Evolutionary conservation across 2,888 invertebrate genomes (phyloP), one percentile per base, ranked within the genome.

Genomic region (Dicycla oo): DNA sequence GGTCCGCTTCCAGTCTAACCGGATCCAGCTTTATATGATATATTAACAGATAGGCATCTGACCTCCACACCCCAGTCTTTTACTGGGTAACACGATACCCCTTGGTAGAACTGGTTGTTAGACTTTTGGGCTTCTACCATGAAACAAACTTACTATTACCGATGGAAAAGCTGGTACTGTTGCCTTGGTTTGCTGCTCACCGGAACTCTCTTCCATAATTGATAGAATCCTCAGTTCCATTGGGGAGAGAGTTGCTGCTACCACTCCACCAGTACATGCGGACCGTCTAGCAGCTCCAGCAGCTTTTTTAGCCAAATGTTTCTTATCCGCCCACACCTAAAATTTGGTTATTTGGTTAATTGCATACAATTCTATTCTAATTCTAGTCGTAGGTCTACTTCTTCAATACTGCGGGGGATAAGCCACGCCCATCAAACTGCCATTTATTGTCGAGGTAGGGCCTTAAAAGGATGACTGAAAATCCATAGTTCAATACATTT

Each of bases 281-380:
- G 67, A 26, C 2, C 67, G 26, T 4, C 38, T 49, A 4, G 67
- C 47, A 3, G 26, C 20, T n/a, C 20, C 26, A 7, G 67, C 67
- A 7, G 67, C 67, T 38, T 43, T 67, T 7, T 66, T 67, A 0
- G 38, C 67, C 15, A 67, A 2, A 49, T 67, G 38, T 18, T 67
- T 67, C 4, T 49, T 67, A 11, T 67, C 67, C 2, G 47, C 38
- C 67, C 67, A 67, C 38, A 67, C 67, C 67, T 67, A 13, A 18
- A 66, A 67, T 7, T 6, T 20, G 2, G 4, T 30, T 26, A 60
- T 18, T 18, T 30, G n/a, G n/a, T n/a, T n/a, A n/a, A n/a, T n/a
- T n/a, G n/a, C n/a, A n/a, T n/a, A n/a, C n/a, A n/a, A n/a, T n/a
- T n/a, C n/a, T n/a, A n/a, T n/a, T n/a, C n/a, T n/a, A n/a, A n/a